Evolutionary conservation across 2,797 vertebrate species (phyloP).

Genomic region (Gadopsis bispinosus): DNA sequence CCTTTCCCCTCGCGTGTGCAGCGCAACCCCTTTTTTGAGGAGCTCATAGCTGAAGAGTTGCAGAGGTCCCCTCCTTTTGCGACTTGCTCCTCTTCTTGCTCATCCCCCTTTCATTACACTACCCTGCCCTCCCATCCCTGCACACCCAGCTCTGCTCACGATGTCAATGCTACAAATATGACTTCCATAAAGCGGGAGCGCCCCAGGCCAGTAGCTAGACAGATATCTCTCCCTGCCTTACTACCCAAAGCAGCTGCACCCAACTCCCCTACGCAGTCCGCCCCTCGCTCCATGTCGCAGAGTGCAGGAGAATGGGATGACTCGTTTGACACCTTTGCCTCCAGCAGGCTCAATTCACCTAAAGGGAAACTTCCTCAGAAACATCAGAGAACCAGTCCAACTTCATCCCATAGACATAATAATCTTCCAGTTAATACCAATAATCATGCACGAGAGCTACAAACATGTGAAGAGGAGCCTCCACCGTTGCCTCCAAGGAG

Average conservation of each 20-base stretch:
- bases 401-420: slow-evolving; percentile 37
- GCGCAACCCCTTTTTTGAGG: slow-evolving; percentile 95
- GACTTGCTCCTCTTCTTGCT: slow-evolving; percentile 86
- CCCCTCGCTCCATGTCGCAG: slow-evolving; percentile 77
- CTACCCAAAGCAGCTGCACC: slow-evolving; percentile 50
- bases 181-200: slow-evolving; percentile 79
- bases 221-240: slow-evolving; percentile 83
- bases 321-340: slow-evolving; percentile 92
- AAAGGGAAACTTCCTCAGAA: slow-evolving; percentile 53
- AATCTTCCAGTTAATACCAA: slow-evolving; percentile 20
- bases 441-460: slow-evolving; percentile 54
- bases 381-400: slow-evolving; percentile 43
- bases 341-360: slow-evolving; percentile 88
- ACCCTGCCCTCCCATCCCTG: slow-evolving; percentile 68
- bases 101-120: slow-evolving; percentile 77
- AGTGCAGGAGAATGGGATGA: slow-evolving; percentile 87
- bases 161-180: slow-evolving; percentile 48
- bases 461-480: slow-evolving; percentile 59
- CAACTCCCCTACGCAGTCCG: slow-evolving; percentile 40
- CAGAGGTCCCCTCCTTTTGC: slow-evolving; percentile 91
- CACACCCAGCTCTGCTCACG: slow-evolving; percentile 40
- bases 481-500: slow-evolving; percentile 83
- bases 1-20: slow-evolving; percentile 92
- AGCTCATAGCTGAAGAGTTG: slow-evolving; percentile 89
- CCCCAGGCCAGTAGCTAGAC: slow-evolving; percentile 81